These are phyloP conservation scores for Nixonia krombeini DNA, from an alignment of 1,140 invertebrate species.

Conservation along the genomic window DNA sequence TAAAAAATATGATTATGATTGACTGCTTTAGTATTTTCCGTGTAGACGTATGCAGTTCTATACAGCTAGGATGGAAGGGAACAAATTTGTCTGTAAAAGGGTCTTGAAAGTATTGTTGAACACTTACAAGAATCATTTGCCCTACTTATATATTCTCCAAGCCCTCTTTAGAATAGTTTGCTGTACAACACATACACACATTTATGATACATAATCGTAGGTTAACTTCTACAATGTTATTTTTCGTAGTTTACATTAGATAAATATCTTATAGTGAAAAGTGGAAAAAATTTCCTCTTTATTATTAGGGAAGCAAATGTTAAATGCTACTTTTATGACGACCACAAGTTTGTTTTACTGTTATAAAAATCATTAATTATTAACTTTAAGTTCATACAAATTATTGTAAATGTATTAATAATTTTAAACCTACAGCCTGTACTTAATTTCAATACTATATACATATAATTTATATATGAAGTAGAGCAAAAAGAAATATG, in stretches of 20 bases:
- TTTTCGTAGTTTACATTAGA: background rate
- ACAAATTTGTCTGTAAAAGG: conserved; percentile 36
- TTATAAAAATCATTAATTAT: conserved; percentile 20
- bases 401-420: conserved; percentile 24
- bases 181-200: conserved; percentile 66
- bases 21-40: too few species aligned
- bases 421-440: conserved; percentile 27
- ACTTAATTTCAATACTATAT: conserved; percentile 22
- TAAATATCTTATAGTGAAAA: too few species aligned
- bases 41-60: too few species aligned
- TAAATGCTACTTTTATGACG: too few species aligned
- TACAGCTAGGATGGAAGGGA: conserved; percentile 23
- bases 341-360: conserved; percentile 9
- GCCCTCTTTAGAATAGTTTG: conserved; percentile 67
- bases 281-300: too few species aligned
- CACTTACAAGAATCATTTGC: conserved; percentile 69
- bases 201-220: conserved; percentile 26
- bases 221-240: conserved; percentile 8
- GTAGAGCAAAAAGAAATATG: too few species aligned
- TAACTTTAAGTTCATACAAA: conserved; percentile 14
- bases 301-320: too few species aligned
- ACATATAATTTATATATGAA: too few species aligned
- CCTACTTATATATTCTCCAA: conserved; percentile 63
- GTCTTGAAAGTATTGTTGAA: conserved; percentile 53
- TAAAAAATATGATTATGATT: too few species aligned